These are phyloP conservation scores for Lerista edwardsae DNA, from an alignment of 2,797 vertebrate species.

Conservation along the genomic window DNA sequence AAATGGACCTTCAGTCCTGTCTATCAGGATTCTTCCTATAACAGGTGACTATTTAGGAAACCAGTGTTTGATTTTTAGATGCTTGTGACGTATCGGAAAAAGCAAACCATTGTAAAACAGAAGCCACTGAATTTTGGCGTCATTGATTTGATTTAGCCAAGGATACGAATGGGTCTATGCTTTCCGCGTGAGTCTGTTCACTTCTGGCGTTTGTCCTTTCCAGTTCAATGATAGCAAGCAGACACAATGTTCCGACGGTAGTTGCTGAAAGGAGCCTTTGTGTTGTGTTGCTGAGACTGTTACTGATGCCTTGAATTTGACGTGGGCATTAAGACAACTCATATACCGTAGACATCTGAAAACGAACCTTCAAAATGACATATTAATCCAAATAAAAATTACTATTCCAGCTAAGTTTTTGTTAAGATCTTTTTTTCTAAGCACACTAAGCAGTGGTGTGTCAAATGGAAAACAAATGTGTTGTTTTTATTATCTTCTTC, in stretches of 20 bases:
- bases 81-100: background rate
- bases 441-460: background rate
- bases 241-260: constrained; percentile 47
- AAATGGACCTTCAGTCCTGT: background rate
- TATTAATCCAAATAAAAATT: constrained; percentile 4
- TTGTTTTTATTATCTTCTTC: background rate
- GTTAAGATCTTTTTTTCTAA: constrained; percentile 7
- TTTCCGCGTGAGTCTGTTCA: constrained; percentile 43
- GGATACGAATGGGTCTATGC: constrained; percentile 49
- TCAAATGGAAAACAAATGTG: background rate
- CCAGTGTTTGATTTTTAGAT: constrained; percentile 31
- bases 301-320: constrained; percentile 31
- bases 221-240: constrained; percentile 61
- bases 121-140: background rate
- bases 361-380: background rate
- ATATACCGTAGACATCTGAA: constrained; percentile 36
- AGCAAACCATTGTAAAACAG: constrained; percentile 23
- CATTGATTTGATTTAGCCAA: constrained; percentile 45
- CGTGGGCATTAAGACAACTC: background rate
- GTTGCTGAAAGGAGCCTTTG: constrained; percentile 43
- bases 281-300: constrained; percentile 49
- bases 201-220: constrained; percentile 66
- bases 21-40: fast-evolving
- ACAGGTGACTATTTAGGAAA: fast-evolving
- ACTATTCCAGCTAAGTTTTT: constrained; percentile 5